Conservation (phyloP, 1,140 invertebrate species). For the Drosophila kurseongensis region DNA sequence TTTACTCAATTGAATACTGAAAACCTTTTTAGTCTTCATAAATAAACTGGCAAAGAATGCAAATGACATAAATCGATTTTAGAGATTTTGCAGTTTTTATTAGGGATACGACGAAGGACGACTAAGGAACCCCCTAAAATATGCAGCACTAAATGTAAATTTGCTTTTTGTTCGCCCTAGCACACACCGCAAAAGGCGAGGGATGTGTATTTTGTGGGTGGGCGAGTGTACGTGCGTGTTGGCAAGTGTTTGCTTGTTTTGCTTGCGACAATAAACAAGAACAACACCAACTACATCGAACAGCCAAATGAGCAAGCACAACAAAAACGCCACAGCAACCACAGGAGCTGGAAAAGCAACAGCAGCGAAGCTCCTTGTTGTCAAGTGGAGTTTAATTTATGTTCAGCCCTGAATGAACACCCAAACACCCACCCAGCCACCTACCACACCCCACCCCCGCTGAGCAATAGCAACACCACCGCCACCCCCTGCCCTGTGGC, state of each 20-base stretch:
- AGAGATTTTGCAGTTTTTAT: constrained; percentile 33
- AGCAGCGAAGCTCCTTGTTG: constrained; percentile 42
- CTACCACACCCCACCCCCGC: constrained; percentile 1
- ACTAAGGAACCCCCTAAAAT: constrained; percentile 30
- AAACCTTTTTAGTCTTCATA: not conserved
- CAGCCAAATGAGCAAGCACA: constrained; percentile 31
- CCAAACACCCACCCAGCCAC: not conserved
- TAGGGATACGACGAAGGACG: constrained; percentile 7
- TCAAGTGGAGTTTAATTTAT: constrained; percentile 65
- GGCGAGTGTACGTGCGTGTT: constrained; percentile 40
- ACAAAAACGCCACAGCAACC: constrained; percentile 28
- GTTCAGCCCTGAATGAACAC: constrained; percentile 38
- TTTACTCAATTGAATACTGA: not conserved
- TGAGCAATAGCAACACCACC: not conserved
- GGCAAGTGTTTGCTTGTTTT: constrained; percentile 64
- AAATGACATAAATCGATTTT: constrained; percentile 35
- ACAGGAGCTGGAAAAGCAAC: constrained; percentile 21
- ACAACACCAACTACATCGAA: constrained; percentile 23
- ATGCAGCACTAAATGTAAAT: constrained; percentile 75
- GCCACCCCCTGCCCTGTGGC: not conserved
- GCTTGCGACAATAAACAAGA: constrained; percentile 57
- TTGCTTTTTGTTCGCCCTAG: constrained; percentile 51
- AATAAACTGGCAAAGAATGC: constrained; percentile 14
- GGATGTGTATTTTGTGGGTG: constrained; percentile 1
- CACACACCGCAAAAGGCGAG: constrained; percentile 9